A percentile compares a stretch with the other conserved stretches of the same genome.
Conservation (phyloP, 1,140 invertebrate species). For the Mamestra configurata region DNA sequence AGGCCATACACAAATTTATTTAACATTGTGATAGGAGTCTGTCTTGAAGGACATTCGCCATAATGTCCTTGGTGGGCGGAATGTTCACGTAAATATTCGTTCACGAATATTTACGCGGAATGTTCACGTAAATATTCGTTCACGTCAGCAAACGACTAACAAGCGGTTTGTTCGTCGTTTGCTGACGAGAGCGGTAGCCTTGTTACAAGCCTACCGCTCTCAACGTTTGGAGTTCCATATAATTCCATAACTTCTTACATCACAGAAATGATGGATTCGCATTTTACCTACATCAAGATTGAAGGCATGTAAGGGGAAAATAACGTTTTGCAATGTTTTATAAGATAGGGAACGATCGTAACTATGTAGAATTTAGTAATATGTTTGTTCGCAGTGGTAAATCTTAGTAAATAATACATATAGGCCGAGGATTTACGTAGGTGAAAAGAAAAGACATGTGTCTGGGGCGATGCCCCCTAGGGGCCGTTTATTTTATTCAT, state of each 20-base stretch:
- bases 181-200: too few species aligned
- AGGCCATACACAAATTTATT: not conserved
- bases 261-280: too few species aligned
- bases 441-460: constrained; percentile 63
- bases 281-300: too few species aligned
- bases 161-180: too few species aligned
- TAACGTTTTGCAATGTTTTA: too few species aligned
- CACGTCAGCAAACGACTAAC: too few species aligned
- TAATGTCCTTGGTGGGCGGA: constrained; percentile 37
- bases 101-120: too few species aligned
- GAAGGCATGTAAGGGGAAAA: too few species aligned
- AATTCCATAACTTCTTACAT: too few species aligned
- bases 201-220: too few species aligned
- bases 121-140: too few species aligned
- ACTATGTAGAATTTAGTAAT: constrained; percentile 21
- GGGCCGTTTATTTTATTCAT: constrained; percentile 66
- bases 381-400: constrained; percentile 49
- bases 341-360: not conserved
- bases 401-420: constrained; percentile 59
- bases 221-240: too few species aligned
- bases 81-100: not conserved
- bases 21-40: not conserved
- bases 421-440: constrained; percentile 61
- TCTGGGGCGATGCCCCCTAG: constrained; percentile 52
- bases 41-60: constrained; percentile 3